Evolutionary conservation across 2,888 invertebrate genomes (phyloP), one percentile per base, ranked within the genome.

Genomic region (Mythimna ferrago): DNA sequence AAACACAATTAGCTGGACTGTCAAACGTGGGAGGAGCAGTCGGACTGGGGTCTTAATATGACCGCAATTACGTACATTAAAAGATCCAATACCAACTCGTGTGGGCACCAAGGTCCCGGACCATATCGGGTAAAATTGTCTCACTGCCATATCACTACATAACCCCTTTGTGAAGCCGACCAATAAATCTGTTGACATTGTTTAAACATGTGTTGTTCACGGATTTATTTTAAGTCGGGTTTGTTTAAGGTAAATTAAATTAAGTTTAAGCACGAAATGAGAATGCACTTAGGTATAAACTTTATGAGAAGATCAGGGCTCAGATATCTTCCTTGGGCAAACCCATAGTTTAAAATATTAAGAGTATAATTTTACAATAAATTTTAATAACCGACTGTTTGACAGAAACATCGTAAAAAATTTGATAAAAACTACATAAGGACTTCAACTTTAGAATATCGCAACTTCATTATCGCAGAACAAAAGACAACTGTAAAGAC

Each of bases 31-130:
- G 95, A 84, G 91, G 89, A 89, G 76, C 83, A 86, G 90, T 86
- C 91, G 85, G 88, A 86, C 90, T 90, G 92, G 89, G 89, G 89
- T 93, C 94, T 93, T 93, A 95, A 94, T 95, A 87, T 87, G 90
- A 89, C 89, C 91, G 88, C 95, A 95, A 96, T 95, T 95, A 94
- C 93, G 92, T 88, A 90, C 92, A 93, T 95, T 94, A 94, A 95
- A 93, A 93, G 91, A 91, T 89, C 92, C 93, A 92, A 95, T 94
- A 93, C 89, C 84, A 88, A 85, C 85, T 82, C 84, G 92, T 91
- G 95, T 95, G 94, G 94, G 94, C 89, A 86, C 86, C 95, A 94
- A 95, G 96, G 96, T 86, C 89, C 85, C 86, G 81, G 82, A 73
- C 95, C 94, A 88, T 95, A 89, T 95, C 92, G 89, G 94, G 95